Evolutionary conservation across 2,888 invertebrate genomes (phyloP), one percentile per base, ranked within the genome.

Genomic region (Escarpia spicata): DNA sequence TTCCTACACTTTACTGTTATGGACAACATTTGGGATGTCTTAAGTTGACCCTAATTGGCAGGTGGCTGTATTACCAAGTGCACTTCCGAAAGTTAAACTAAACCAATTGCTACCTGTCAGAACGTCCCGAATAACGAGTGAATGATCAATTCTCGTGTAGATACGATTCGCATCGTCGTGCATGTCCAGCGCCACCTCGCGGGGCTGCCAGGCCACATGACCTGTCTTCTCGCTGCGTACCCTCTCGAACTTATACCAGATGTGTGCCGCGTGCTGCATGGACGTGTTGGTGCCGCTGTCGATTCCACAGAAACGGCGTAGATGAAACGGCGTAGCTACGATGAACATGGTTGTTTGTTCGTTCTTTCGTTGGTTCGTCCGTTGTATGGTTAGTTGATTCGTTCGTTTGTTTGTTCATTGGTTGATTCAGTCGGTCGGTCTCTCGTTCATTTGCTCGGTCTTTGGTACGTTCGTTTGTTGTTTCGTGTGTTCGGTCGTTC

Each of bases 61-160:
- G 52, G 52, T 52, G 52, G 15, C 52, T 52, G 8, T 52, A 52
- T 52, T 52, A 12, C 52, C 52, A 12, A 15, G 6, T 75, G 75
- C 19, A 75, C 75, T 6, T 75, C 19, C 75, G 75, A 75, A 26
- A 75, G 75, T 75, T 75, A 19, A 75, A n/a, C 3, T 75, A 75
- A 26, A 75, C 26, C 2, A 75, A 0, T 15, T 26, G 75, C 26
- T 75, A 75, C 75, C 75, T 19, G 75, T 75, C 75, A 19, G 75
- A 6, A 75, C 75, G 75, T 75, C 75, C n/a, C 75, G 75, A 26
- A 75, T 75, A 15, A 75, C 75, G 75, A 75, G 75, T 75, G 75
- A 75, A 75, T 75, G 75, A 75, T 75, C 75, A 26, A 75, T 75
- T 75, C 75, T 75, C 75, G 75, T 75, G 26, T 75, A 75, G 75